Percentiles rank a stretch among this genome's conserved stretches.
Evolutionary conservation across 2,888 invertebrate genomes (phyloP).

Genomic region (Drosophila nr. fundita): DNA sequence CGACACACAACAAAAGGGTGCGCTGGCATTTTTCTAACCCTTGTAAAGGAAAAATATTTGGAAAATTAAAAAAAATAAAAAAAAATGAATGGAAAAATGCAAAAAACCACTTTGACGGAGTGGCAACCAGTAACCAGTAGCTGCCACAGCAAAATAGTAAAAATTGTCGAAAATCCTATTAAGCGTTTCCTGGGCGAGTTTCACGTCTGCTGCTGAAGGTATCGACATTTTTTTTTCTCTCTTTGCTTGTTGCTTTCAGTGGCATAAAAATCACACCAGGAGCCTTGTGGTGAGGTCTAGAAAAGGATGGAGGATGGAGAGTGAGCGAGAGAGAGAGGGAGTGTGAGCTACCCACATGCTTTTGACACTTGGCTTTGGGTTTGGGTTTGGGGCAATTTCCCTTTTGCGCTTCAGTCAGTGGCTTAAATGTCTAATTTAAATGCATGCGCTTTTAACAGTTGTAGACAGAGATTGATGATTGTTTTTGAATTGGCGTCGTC

Average conservation of each 20-base stretch:
- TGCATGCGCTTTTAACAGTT: conserved; percentile 82
- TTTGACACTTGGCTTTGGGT: conserved; percentile 46
- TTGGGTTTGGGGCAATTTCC: conserved; percentile 28
- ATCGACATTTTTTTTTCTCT: conserved; percentile 38
- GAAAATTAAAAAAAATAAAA: conserved; percentile 65
- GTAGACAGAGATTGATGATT: conserved; percentile 83
- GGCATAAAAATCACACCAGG: conserved; percentile 49
- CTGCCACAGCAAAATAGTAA: conserved; percentile 70
- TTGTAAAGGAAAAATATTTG: conserved; percentile 68
- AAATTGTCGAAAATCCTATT: conserved; percentile 78
- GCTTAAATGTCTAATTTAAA: conserved; percentile 84
- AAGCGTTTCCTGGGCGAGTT: conserved; percentile 69
- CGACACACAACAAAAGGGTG: conserved; percentile 58
- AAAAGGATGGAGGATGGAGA: neutral
- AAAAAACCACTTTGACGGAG: conserved; percentile 41
- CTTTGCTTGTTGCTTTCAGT: conserved; percentile 12
- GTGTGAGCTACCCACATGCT: conserved; percentile 34
- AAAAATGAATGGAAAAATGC: conserved; percentile 30
- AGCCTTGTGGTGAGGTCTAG: conserved; percentile 8
- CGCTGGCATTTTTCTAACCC: conserved; percentile 74
- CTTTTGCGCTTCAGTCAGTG: conserved; percentile 33
- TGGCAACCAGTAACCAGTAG: conserved; percentile 64
- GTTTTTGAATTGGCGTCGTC: conserved; percentile 62
- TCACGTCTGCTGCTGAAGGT: conserved; percentile 60
- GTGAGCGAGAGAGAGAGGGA: neutral